Evolutionary conservation across 2,113 vertebrate species (phyloP), one percentile per base, ranked within the genome.

Genomic region (Miniopterus natalensis): DNA sequence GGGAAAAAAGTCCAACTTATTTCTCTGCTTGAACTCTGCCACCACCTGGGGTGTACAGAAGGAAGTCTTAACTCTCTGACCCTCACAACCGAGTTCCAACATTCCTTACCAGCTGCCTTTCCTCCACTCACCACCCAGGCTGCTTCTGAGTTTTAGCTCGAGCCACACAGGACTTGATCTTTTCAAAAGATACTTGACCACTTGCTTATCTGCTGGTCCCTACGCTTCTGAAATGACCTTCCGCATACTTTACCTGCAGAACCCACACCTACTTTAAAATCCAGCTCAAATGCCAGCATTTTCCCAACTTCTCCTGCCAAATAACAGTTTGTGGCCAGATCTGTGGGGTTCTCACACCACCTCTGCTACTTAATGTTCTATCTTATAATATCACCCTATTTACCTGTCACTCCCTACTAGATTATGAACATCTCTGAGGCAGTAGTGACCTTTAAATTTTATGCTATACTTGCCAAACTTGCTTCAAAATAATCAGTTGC

Each of bases 401-500:
- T 79, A 21, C 36, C 42, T 63, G 20, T 45, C 31, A 70, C 36
- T 94, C 25, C 88, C 29, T 53, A 51, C 10, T 20, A 70, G 29
- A 84, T 61, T 73, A 71, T 42, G 36, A 79, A 47, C 40, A 74
- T n/a, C 61, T 91, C 36, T 49, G 47, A 87, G 15, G 70, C 18
- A 70, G 23, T 23, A n/a, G 31, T 17, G 15, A 80, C 74, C 14
- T 42, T 73, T 87, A 57, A 45, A 36, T 65, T 65, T 87, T 94
- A 92, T 31, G 78, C 63, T 53, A 27, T 5, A 63, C 11, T 42
- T 31, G 31, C 36, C 49, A 93, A 93, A 83, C 42, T 4, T 86
- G 59, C 55, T 90, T 94, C 81, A 86, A 95, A 93, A 40, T 29
- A 66, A 78, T 20, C 63, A 36, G 66, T 59, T 88, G 36, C 36